phyloP scores from a whole-genome alignment of 2,113 vertebrate genomes.

The Calypte anna region DNA sequence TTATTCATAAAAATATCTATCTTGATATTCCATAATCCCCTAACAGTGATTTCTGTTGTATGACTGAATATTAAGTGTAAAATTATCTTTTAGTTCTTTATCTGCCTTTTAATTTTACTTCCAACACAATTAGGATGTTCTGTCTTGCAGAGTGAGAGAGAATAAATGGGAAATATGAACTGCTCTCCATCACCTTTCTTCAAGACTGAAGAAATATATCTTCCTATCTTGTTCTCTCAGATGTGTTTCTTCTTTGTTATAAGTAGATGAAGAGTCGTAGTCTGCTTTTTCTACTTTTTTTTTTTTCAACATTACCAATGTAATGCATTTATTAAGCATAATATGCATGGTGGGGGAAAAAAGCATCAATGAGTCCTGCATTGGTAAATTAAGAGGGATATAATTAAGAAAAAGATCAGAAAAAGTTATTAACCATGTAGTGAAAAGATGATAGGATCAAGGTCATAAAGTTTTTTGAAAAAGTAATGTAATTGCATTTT shows the following conservation, averaged over 20 bases:
- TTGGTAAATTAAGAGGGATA: background rate
- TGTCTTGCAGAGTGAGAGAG: background rate
- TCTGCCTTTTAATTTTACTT: background rate
- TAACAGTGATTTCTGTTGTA: background rate
- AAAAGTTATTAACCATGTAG: background rate
- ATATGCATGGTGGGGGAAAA: fast-evolving
- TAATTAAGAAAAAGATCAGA: background rate
- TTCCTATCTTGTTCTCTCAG: background rate
- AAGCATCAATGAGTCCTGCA: background rate
- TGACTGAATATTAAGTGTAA: background rate
- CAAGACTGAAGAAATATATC: background rate
- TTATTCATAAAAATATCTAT: background rate
- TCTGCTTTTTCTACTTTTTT: background rate
- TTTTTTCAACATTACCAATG: background rate
- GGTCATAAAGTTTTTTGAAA: background rate
- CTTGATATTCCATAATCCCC: background rate
- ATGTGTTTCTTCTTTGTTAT: background rate
- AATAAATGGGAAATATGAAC: background rate
- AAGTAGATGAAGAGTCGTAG: background rate
- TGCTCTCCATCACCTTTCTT: background rate
- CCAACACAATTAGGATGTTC: background rate
- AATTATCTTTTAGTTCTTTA: background rate
- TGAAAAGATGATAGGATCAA: background rate
- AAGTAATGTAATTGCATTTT: background rate
- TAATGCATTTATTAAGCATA: background rate